Evolutionary conservation across 1,140 invertebrate species (phyloP).

Genomic region (Mercenaria mercenaria): DNA sequence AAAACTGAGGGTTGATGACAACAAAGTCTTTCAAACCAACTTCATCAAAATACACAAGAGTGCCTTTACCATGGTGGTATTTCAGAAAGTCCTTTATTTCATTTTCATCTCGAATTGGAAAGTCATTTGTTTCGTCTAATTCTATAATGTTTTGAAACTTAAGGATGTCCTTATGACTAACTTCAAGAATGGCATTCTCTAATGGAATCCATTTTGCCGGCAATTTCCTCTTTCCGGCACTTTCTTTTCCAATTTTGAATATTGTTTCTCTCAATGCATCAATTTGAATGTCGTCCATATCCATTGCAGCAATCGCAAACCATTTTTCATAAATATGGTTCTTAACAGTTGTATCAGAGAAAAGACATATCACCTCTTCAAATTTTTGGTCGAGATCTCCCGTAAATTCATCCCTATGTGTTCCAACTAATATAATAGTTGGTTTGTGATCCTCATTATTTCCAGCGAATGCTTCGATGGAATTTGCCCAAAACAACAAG

Average conservation of each 20-base stretch:
- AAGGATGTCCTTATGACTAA: not conserved
- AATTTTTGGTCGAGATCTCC: not conserved
- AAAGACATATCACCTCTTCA: not conserved
- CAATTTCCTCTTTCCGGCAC: not conserved
- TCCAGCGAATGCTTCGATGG: not conserved
- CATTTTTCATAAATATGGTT: not conserved
- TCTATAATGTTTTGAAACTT: not conserved
- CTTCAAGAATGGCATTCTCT: not conserved
- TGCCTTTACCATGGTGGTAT: not conserved
- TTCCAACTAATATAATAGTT: not conserved
- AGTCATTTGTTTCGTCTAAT: not conserved
- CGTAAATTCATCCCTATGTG: not conserved
- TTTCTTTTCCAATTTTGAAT: not conserved
- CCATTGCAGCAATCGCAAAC: not conserved
- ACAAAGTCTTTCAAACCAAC: not conserved
- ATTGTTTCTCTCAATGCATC: not conserved
- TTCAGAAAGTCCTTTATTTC: not conserved
- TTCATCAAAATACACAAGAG: not conserved
- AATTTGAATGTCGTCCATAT: not conserved
- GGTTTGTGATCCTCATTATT: not conserved
- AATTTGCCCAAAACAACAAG: not conserved
- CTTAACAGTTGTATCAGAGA: not conserved
- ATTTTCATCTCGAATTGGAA: not conserved
- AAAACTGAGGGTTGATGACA: not conserved
- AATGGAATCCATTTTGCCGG: not conserved